Evolutionary conservation across 64 coral and sea anemone species (phyloP).

Genomic region (Cladopsammia gracilis): DNA sequence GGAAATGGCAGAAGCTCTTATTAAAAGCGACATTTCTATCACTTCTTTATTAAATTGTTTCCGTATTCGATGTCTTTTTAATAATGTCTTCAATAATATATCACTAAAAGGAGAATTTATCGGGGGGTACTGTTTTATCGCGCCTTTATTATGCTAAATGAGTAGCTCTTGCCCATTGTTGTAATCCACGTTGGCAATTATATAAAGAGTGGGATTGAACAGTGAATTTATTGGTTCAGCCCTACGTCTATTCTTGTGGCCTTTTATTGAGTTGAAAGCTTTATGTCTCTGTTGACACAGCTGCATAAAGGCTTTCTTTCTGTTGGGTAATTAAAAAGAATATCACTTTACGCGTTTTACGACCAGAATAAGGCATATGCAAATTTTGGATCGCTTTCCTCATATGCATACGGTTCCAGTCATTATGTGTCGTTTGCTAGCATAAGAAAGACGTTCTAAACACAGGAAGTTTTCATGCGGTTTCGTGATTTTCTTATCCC

Average conservation of each 20-base stretch:
- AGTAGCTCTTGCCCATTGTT: slow-evolving; percentile 79
- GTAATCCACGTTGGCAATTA: slow-evolving; percentile 92
- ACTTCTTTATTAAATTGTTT: slow-evolving; percentile 99
- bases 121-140: slow-evolving; percentile 86
- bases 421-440: slow-evolving; percentile 84
- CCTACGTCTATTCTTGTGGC: slow-evolving; percentile 92
- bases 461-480: slow-evolving; percentile 58
- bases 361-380: slow-evolving; percentile 95
- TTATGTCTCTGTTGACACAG: slow-evolving; percentile 98
- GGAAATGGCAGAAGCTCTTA: slow-evolving; percentile 76
- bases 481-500: slow-evolving; percentile 62
- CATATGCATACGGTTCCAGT: slow-evolving; percentile 80
- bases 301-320: slow-evolving; percentile 98
- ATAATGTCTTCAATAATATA: slow-evolving; percentile 99
- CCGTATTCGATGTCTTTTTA: slow-evolving; percentile 99
- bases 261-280: slow-evolving; percentile 99
- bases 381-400: slow-evolving; percentile 68
- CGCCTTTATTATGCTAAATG: slow-evolving; percentile 96
- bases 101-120: slow-evolving; percentile 96
- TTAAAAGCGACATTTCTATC: slow-evolving; percentile 98
- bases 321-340: slow-evolving; percentile 99
- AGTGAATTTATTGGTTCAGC: slow-evolving; percentile 97
- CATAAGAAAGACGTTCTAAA: slow-evolving; percentile 57
- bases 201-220: slow-evolving; percentile 94
- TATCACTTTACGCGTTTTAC: slow-evolving; percentile 97